These are phyloP conservation scores for Synergus umbraculus DNA, from an alignment of 2,888 invertebrate genomes.

Conservation along the genomic window DNA sequence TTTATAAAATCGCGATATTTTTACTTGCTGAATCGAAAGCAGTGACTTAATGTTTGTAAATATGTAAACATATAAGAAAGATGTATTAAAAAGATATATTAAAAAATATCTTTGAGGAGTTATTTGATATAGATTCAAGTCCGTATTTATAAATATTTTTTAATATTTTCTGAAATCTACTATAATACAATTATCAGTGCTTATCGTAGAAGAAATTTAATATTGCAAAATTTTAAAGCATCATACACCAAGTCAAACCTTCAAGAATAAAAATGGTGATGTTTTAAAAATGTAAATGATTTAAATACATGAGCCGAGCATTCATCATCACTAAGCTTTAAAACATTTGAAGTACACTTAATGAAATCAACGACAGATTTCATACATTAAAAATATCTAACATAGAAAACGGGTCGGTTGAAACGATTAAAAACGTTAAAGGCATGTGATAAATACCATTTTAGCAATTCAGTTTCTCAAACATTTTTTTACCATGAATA, in stretches of 20 bases:
- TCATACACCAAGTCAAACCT: neutral
- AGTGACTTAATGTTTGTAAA: conserved; percentile 32
- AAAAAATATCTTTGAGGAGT: neutral
- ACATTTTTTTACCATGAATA: too few relatives aligned
- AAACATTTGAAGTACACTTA: neutral
- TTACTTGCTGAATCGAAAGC: conserved; percentile 16
- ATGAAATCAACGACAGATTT: conserved; percentile 11
- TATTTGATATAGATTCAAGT: conserved; percentile 9
- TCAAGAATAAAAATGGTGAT: neutral
- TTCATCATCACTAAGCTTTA: neutral
- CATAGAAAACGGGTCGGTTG: neutral
- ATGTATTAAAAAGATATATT: conserved; percentile 24
- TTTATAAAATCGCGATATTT: conserved; percentile 28
- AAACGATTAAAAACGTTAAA: conserved; percentile 10
- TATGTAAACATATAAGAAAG: conserved; percentile 31
- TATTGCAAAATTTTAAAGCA: conserved; percentile 20
- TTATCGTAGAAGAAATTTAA: conserved; percentile 15
- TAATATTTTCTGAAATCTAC: conserved; percentile 33
- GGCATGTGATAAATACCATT: too few relatives aligned
- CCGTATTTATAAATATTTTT: conserved; percentile 10
- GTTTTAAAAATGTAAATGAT: neutral
- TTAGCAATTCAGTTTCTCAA: too few relatives aligned
- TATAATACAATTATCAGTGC: conserved; percentile 24
- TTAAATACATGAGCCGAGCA: conserved; percentile 32
- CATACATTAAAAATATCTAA: conserved; percentile 13